Percentiles rank a stretch among this genome's conserved stretches.
phyloP scores from a whole-genome alignment of 2,888 invertebrate species.

The Clostera curtula region DNA sequence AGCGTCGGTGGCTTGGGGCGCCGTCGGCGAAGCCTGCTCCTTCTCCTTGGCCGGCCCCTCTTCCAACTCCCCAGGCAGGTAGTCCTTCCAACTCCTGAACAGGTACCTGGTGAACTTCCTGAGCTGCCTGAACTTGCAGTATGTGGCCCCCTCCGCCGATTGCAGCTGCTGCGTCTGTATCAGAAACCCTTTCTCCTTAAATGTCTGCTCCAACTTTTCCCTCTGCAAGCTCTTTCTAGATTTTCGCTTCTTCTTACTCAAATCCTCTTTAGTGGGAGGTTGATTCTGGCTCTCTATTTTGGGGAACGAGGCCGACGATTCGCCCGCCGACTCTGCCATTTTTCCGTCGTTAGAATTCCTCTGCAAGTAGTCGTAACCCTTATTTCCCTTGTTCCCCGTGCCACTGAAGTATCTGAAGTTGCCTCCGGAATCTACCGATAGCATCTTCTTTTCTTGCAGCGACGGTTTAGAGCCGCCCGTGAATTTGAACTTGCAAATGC shows the following conservation, averaged over 20 bases:
- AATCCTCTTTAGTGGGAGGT: constrained; percentile 44
- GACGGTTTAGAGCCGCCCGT: constrained; percentile 93
- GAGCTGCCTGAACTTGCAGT: constrained; percentile 93
- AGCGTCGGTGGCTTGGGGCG: constrained; percentile 19
- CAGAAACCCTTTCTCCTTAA: constrained; percentile 93
- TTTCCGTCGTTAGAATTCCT: constrained; percentile 78
- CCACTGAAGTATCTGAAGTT: constrained; percentile 92
- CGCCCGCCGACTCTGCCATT: constrained; percentile 21
- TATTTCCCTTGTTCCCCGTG: constrained; percentile 87
- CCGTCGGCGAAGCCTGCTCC: constrained; percentile 12
- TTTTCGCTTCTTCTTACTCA: constrained; percentile 79
- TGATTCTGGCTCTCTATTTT: constrained; percentile 17
- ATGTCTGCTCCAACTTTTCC: constrained; percentile 92
- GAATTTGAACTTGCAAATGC: constrained; percentile 95
- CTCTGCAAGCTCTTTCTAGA: constrained; percentile 88
- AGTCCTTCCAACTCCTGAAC: constrained; percentile 95
- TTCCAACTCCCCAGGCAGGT: constrained; percentile 86
- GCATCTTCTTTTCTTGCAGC: constrained; percentile 92
- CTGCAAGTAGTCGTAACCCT: constrained; percentile 86
- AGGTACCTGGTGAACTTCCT: constrained; percentile 93
- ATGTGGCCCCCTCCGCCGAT: constrained; percentile 94
- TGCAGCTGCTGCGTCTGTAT: constrained; percentile 95
- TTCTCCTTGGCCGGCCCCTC: constrained; percentile 20
- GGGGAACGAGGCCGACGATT: constrained; percentile 30
- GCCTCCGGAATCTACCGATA: constrained; percentile 91